Evolutionary conservation across 2,888 invertebrate genomes (phyloP), one percentile per base, ranked within the genome.

Genomic region (Cantharis rustica): DNA sequence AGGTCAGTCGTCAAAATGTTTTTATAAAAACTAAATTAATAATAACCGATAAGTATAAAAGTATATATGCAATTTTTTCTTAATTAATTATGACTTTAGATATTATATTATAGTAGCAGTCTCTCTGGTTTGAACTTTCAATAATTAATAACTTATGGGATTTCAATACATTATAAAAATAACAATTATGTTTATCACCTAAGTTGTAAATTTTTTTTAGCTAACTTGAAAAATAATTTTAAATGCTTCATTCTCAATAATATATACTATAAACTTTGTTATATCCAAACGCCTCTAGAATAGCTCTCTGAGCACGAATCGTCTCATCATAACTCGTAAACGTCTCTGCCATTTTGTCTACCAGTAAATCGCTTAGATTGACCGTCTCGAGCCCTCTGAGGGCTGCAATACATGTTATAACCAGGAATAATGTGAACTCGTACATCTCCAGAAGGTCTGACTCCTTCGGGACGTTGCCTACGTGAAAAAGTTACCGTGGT

Each of bases 341-440:
- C 89, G 81, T 91, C 91, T 17, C 90, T 86, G 23, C 90, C 90
- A 80, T 90, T 90, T 31, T 88, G 86, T 72, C 90, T 85, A 61
- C 89, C 85, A 5, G 86, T 82, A 63, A 84, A 80, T 66, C 88
- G 80, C 82, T 88, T 88, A 16, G 84, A 82, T 79, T 88, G 85
- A 17, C 84, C 86, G 73, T 86, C 87, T 69, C 86, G 85, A 72
- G 87, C 86, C 72, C 91, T 88, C 79, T 91, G 91, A 2, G 92
- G 92, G 83, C 91, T 92, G 75, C 91, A 92, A 84, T 93, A 92
- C 89, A 92, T 92, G 85, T 92, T 92, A 85, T 92, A 92, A 15
- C 92, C 91, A 5, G 92, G 93, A 84, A 95, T 93, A 71, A 95
- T 94, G 85, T 95, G 95, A 9, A 95, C 94, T 26, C 92, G 87